A percentile compares a stretch with the other conserved stretches of the same genome.
Evolutionary conservation across 2,888 invertebrate species (phyloP).

Genomic region (Thereva nobilitata): DNA sequence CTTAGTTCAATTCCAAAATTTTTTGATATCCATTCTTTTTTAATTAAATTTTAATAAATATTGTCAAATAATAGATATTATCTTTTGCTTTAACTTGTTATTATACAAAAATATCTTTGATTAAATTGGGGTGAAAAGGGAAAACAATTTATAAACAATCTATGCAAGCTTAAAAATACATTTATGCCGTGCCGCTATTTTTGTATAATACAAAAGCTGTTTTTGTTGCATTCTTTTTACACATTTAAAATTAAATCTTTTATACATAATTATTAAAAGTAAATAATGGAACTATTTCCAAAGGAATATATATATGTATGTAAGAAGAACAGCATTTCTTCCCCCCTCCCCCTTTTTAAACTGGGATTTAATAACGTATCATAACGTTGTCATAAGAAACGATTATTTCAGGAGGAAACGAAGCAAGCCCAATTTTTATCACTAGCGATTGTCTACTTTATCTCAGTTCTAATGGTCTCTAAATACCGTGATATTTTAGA

Average conservation of each 20-base stretch:
- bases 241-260: background rate
- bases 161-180: background rate
- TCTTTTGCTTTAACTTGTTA: too few relatives aligned
- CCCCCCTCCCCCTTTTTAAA: slow-evolving; percentile 31
- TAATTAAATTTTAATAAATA: too few relatives aligned
- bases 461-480: slow-evolving; percentile 99
- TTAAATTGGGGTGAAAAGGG: too few relatives aligned
- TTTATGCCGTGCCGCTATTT: slow-evolving; percentile 10
- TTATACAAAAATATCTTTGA: too few relatives aligned
- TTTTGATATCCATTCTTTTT: too few relatives aligned
- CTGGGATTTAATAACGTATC: slow-evolving; percentile 37
- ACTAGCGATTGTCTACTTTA: slow-evolving; percentile 98
- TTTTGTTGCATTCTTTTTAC: slow-evolving; percentile 9
- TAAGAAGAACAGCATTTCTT: slow-evolving; percentile 15
- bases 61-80: too few relatives aligned
- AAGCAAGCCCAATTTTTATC: slow-evolving; percentile 99
- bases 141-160: too few relatives aligned
- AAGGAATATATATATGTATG: background rate
- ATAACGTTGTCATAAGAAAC: slow-evolving; percentile 43
- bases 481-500: slow-evolving; percentile 99
- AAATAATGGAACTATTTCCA: background rate
- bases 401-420: slow-evolving; percentile 88
- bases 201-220: slow-evolving; percentile 17
- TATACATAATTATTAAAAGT: background rate
- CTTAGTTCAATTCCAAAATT: too few relatives aligned